These are phyloP conservation scores for Burhinus oedicnemus DNA, from an alignment of 2,113 vertebrate genomes.

Conservation along the genomic window DNA sequence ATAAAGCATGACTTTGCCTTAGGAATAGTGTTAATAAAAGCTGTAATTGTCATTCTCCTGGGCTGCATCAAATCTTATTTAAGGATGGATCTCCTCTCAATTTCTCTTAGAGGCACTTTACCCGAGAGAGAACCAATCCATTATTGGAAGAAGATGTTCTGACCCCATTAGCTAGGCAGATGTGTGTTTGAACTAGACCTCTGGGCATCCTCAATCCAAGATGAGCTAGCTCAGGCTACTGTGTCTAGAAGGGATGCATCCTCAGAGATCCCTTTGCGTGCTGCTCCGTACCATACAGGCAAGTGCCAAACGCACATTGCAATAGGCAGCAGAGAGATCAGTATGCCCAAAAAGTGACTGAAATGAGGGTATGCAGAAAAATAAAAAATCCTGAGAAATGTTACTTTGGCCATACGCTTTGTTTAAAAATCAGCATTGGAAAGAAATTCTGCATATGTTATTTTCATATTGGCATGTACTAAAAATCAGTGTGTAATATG, in stretches of 20 bases:
- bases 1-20: conserved; percentile 22
- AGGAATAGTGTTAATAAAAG: not conserved
- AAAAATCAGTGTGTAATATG: not conserved
- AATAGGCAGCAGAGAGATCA: not conserved
- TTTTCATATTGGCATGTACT: not conserved
- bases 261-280: not conserved
- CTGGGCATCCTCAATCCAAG: not conserved
- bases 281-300: not conserved
- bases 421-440: not conserved
- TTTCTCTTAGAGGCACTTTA: conserved; percentile 58
- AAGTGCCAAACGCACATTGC: not conserved
- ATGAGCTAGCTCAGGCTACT: not conserved
- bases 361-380: not conserved
- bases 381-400: not conserved
- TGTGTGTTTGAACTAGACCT: conserved; percentile 51
- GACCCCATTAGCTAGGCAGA: conserved; percentile 68
- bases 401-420: not conserved
- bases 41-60: conserved; percentile 63
- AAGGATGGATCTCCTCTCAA: conserved; percentile 48
- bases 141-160: conserved; percentile 51
- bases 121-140: conserved; percentile 46
- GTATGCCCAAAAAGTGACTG: not conserved
- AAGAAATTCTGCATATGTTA: not conserved
- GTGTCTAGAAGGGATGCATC: not conserved
- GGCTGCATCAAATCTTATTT: conserved; percentile 64